Conservation (phyloP, 2,797 vertebrate genomes). For the Dendrocincla tyrannina region DNA sequence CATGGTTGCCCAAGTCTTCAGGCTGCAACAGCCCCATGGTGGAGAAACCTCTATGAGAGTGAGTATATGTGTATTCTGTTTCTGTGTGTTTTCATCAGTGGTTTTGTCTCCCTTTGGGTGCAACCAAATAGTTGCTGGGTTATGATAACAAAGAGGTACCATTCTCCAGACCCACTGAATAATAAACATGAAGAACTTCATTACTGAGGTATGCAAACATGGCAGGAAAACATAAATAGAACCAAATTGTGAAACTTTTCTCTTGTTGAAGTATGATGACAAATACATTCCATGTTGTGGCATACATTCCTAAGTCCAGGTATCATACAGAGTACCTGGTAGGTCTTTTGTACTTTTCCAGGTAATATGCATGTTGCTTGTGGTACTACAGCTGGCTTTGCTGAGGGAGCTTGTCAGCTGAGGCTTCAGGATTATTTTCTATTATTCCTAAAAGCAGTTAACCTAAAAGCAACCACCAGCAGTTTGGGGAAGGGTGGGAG, state of each 20-base stretch:
- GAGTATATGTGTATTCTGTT: constrained; percentile 54
- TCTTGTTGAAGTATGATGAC: neutral
- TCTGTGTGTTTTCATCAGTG: neutral
- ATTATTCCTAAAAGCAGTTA: neutral
- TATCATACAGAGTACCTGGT: neutral
- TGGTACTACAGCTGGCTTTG: neutral
- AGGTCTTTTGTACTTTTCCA: neutral
- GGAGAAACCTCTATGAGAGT: constrained; percentile 98
- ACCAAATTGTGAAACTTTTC: neutral
- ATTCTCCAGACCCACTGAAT: neutral
- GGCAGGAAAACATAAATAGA: neutral
- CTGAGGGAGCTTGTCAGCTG: neutral
- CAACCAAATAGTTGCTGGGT: neutral
- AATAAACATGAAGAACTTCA: neutral
- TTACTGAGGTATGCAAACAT: neutral
- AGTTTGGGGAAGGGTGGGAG: neutral
- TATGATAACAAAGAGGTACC: neutral
- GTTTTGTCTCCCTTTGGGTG: neutral
- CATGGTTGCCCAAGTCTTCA: constrained; percentile 99
- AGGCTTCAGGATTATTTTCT: neutral
- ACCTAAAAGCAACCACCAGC: neutral
- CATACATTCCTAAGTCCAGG: neutral
- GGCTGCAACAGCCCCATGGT: constrained; percentile 95
- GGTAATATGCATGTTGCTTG: neutral
- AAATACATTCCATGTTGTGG: neutral